Conservation (phyloP, 2,113 vertebrate genomes). For the Callionymus lyra region DNA sequence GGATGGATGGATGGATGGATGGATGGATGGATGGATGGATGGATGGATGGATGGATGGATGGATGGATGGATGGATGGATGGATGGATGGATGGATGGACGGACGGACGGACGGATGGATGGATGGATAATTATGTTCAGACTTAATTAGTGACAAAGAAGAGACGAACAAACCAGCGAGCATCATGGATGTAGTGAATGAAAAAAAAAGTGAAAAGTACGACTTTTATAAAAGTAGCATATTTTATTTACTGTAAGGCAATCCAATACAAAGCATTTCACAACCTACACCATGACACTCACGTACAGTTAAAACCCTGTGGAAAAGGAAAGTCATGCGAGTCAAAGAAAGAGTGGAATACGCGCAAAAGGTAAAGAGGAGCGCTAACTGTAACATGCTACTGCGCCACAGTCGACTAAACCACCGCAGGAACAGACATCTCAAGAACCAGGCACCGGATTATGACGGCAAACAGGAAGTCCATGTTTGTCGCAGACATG, state of each 20-base stretch:
- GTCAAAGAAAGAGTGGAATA: conserved; percentile 35
- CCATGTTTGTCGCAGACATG: conserved; percentile 53
- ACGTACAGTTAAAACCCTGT: conserved; percentile 66
- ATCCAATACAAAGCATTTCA: conserved; percentile 76
- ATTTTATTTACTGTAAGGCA: conserved; percentile 64
- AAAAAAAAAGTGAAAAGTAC: too few species aligned
- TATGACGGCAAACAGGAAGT: conserved; percentile 43
- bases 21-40: too few species aligned
- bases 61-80: too few species aligned
- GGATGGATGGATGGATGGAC: too few species aligned
- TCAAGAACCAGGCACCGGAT: conserved; percentile 47
- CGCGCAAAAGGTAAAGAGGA: conserved; percentile 21
- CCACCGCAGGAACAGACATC: conserved; percentile 29
- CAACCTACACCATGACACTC: conserved; percentile 70
- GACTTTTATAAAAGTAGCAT: conserved; percentile 61
- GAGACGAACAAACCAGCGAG: too few species aligned
- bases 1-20: too few species aligned
- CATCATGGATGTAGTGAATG: too few species aligned
- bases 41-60: too few species aligned
- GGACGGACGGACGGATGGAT: too few species aligned
- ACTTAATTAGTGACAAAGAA: too few species aligned
- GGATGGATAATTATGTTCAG: too few species aligned
- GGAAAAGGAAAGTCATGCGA: conserved; percentile 54
- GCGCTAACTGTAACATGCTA: conserved; percentile 60
- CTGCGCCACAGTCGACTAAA: conserved; percentile 40